Evolutionary conservation across 1,140 invertebrate species (phyloP).

Genomic region (Artemia franciscana): DNA sequence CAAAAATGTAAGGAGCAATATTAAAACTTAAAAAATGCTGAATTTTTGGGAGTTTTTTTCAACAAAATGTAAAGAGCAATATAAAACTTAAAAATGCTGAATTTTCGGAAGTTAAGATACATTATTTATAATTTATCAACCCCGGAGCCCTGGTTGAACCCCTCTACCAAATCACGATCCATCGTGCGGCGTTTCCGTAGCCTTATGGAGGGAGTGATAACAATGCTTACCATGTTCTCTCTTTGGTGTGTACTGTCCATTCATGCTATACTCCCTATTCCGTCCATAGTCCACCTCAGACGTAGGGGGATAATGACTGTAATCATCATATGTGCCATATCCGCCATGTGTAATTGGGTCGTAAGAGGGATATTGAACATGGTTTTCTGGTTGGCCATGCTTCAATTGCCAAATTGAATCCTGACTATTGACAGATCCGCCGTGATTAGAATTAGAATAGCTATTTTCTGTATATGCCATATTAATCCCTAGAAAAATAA

Average conservation of each 20-base stretch:
- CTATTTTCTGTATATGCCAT: slow-evolving; percentile 74
- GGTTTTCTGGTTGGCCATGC: slow-evolving; percentile 14
- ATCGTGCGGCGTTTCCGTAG: too few relatives aligned
- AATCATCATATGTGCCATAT: slow-evolving; percentile 59
- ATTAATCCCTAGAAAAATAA: slow-evolving; percentile 38
- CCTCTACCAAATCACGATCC: too few relatives aligned
- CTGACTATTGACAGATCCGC: slow-evolving; percentile 74
- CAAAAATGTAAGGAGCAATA: too few relatives aligned
- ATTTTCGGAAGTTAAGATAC: too few relatives aligned
- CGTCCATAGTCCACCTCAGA: slow-evolving; percentile 22
- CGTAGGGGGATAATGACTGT: slow-evolving; percentile 46
- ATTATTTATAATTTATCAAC: too few relatives aligned
- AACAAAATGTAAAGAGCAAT: too few relatives aligned
- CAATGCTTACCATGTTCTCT: slow-evolving; percentile 35
- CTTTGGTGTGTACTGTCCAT: slow-evolving; percentile 31
- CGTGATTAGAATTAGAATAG: slow-evolving; percentile 75
- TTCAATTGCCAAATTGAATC: slow-evolving; percentile 87
- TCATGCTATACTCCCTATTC: slow-evolving; percentile 28
- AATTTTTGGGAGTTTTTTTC: too few relatives aligned
- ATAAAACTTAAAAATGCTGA: too few relatives aligned
- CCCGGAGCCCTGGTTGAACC: too few relatives aligned
- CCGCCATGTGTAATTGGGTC: slow-evolving; percentile 51
- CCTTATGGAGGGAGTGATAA: too few relatives aligned
- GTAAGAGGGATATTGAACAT: slow-evolving; percentile 10
- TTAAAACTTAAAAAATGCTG: too few relatives aligned